Evolutionary conservation across 2,888 invertebrate genomes (phyloP), one percentile per base, ranked within the genome.

Genomic region (Ophion ventricosus): DNA sequence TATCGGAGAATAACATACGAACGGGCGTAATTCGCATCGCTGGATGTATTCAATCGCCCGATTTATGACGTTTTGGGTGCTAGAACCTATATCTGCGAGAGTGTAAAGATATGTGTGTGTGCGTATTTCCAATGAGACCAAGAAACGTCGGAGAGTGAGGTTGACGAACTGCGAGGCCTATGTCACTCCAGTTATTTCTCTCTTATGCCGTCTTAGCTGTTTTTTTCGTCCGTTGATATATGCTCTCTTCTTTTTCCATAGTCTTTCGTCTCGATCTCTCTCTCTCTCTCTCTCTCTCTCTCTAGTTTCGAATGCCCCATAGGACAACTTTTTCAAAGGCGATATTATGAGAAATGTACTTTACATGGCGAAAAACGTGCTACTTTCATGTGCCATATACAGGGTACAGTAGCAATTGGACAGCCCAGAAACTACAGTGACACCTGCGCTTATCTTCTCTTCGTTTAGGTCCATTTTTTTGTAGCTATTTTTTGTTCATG

Each of bases 101-200:
- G 57, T 54, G 25, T 35, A 23, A n/a, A 35, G 20, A 67, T 20
- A 85, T 64, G 78, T 43, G 59, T 59, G 43, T 66, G 8, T 14
- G 54, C 26, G 56, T 35, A 40, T 26, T 54, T 8, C 7, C 20
- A 20, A 64, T 25, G 56, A 54, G 29, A 69, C 25, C 54, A 49
- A 23, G 17, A 69, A 49, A 20, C 49, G 1, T 14, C 49, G 17
- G 43, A 87, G 86, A 89, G 88, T 86, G 87, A 89, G 90, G 90
- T 90, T 90, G 90, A 91, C 90, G 88, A 89, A 75, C 85, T 85
- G 11, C 43, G 86, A 70, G 70, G 70, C 23, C 25, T 25, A 49
- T 20, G 25, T 43, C 23, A 67, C 25, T 49, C 25, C 20, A 43
- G 23, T 25, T 67, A 49, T 67, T 67, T 59, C 59, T 25, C 59